Evolutionary conservation across 2,888 invertebrate genomes (phyloP).

Genomic region (Oligia strigilis): DNA sequence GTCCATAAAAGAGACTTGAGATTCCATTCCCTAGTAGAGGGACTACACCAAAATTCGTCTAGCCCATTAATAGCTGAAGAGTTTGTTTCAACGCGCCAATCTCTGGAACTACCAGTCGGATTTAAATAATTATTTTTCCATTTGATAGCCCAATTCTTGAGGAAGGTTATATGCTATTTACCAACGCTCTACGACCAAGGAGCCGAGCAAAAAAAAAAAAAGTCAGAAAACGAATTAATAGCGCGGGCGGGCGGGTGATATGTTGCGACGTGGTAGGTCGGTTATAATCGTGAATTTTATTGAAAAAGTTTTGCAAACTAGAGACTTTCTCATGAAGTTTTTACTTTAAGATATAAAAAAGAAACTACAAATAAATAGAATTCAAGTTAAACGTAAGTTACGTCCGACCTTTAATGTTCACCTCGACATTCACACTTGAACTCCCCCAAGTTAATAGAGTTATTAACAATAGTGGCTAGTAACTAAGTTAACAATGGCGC

Average conservation of each 20-base stretch:
- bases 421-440: conserved; percentile 40
- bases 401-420: conserved; percentile 20
- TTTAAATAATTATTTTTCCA: no score
- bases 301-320: not conserved
- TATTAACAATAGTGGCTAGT: conserved; percentile 17
- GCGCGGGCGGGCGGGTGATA: no score
- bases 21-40: not conserved
- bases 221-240: no score
- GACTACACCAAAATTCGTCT: not conserved
- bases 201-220: no score
- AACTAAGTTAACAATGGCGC: not conserved
- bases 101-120: no score
- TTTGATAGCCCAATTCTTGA: no score
- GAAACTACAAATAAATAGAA: conserved; percentile 10
- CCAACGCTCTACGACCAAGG: no score
- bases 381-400: conserved; percentile 2
- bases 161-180: no score
- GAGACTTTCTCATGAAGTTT: conserved; percentile 2
- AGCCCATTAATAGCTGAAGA: no score
- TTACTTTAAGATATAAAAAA: conserved; percentile 15
- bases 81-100: no score
- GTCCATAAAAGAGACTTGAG: not conserved
- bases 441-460: conserved; percentile 28
- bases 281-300: not conserved
- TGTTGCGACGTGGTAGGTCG: no score